Percentiles rank a stretch among this genome's conserved stretches.
Evolutionary conservation across 2,797 vertebrate genomes (phyloP).

Genomic region (Sylvilagus floridanus): DNA sequence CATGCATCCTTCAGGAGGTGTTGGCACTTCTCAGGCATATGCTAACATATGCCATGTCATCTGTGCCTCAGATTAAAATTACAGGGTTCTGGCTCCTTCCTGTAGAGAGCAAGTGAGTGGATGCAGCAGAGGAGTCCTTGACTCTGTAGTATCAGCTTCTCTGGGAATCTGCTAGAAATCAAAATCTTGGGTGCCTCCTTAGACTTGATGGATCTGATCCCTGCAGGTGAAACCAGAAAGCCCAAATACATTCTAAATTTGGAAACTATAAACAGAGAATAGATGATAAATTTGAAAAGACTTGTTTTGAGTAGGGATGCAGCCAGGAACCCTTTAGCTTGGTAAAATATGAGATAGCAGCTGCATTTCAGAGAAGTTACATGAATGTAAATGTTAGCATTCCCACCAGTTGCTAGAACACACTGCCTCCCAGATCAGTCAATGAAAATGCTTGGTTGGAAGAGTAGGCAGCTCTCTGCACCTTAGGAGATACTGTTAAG

Average conservation of each 20-base stretch:
- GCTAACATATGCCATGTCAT: not conserved
- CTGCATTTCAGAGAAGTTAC: slow-evolving; percentile 21
- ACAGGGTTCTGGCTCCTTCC: not conserved
- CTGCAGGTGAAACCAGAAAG: not conserved
- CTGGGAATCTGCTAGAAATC: not conserved
- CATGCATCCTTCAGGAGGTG: not conserved
- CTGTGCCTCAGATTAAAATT: not conserved
- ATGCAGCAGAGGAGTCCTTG: not conserved
- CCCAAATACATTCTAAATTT: not conserved
- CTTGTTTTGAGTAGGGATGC: not conserved
- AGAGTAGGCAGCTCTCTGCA: not conserved
- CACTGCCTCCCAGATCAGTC: not conserved
- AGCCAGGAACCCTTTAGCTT: not conserved
- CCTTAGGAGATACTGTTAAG: not conserved
- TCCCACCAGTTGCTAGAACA: not conserved
- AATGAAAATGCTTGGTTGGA: not conserved
- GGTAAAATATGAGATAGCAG: not conserved
- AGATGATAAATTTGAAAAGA: not conserved
- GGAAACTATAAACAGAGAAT: not conserved
- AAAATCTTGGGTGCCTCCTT: not conserved
- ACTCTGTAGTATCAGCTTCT: too few relatives aligned
- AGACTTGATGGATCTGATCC: not conserved
- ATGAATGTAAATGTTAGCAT: not conserved
- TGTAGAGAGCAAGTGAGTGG: not conserved
- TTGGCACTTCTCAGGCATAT: not conserved